phyloP scores from a whole-genome alignment of 2,113 vertebrate species.

The Pleuronectes platessa region DNA sequence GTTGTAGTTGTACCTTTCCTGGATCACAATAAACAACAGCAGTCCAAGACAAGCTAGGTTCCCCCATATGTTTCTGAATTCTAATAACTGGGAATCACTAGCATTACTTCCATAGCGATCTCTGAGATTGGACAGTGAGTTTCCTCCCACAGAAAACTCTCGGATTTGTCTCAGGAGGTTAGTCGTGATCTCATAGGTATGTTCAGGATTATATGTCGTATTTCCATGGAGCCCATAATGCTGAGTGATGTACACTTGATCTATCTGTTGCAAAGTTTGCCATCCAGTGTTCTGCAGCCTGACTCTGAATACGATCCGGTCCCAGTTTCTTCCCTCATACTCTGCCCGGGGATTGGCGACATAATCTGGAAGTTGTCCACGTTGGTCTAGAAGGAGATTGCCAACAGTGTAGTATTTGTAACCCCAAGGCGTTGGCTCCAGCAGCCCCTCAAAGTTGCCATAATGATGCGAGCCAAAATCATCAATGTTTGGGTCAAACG shows the following conservation, averaged over 20 bases:
- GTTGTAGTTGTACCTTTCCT: constrained; percentile 13
- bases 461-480: constrained; percentile 71
- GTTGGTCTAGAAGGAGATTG: constrained; percentile 26
- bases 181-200: constrained; percentile 59
- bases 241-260: constrained; percentile 70
- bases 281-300: not conserved
- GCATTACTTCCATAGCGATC: constrained; percentile 29
- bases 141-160: constrained; percentile 42
- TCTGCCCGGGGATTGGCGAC: not conserved
- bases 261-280: not conserved
- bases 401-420: constrained; percentile 66
- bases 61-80: constrained; percentile 49
- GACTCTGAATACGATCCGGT: constrained; percentile 67
- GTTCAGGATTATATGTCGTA: constrained; percentile 47
- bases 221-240: constrained; percentile 34
- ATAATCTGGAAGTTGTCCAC: constrained; percentile 47
- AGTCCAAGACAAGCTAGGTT: constrained; percentile 61
- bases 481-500: constrained; percentile 49
- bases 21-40: constrained; percentile 57
- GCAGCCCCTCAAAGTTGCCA: constrained; percentile 51
- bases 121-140: constrained; percentile 27
- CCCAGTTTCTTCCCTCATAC: constrained; percentile 45
- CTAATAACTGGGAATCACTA: not conserved
- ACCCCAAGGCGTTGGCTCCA: constrained; percentile 22
- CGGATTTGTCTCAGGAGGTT: constrained; percentile 60